A percentile compares a stretch with the other conserved stretches of the same genome.
These are phyloP conservation scores for Hucho hucho DNA, from an alignment of 2,113 vertebrate species.

Conservation along the genomic window DNA sequence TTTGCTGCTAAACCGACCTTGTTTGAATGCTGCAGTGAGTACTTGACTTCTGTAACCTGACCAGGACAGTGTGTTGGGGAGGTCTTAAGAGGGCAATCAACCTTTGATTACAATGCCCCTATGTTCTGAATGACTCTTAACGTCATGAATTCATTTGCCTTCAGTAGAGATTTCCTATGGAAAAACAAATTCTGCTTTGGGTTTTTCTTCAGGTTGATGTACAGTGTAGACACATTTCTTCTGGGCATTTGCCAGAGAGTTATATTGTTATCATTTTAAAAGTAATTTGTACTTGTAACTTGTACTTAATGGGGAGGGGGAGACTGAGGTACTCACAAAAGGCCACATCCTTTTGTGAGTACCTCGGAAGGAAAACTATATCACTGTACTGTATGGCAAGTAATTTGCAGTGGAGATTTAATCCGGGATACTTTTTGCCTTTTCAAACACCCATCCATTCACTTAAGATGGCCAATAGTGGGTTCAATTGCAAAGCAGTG, in stretches of 20 bases:
- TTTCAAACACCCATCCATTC: constrained; percentile 62
- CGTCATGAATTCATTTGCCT: constrained; percentile 77
- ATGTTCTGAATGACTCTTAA: constrained; percentile 11
- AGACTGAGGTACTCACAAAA: constrained; percentile 59
- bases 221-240: constrained; percentile 75
- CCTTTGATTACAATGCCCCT: constrained; percentile 65
- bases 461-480: constrained; percentile 44
- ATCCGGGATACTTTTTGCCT: constrained; percentile 75
- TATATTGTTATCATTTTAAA: constrained; percentile 77
- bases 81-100: constrained; percentile 30
- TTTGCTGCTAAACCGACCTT: constrained; percentile 98
- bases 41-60: constrained; percentile 84
- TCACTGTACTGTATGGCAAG: constrained; percentile 82
- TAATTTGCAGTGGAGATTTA: constrained; percentile 75
- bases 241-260: constrained; percentile 59
- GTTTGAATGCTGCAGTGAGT: constrained; percentile 97
- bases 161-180: constrained; percentile 84
- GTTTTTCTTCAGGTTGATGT: constrained; percentile 82
- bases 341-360: constrained; percentile 19
- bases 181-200: constrained; percentile 82
- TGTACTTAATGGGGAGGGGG: constrained; percentile 66
- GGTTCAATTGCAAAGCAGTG: constrained; percentile 24
- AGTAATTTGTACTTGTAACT: constrained; percentile 66
- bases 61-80: constrained; percentile 83
- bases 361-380: constrained; percentile 67